These are phyloP conservation scores for Leptinotarsa rubiginosa DNA, from an alignment of 2,888 invertebrate genomes.

Conservation along the genomic window DNA sequence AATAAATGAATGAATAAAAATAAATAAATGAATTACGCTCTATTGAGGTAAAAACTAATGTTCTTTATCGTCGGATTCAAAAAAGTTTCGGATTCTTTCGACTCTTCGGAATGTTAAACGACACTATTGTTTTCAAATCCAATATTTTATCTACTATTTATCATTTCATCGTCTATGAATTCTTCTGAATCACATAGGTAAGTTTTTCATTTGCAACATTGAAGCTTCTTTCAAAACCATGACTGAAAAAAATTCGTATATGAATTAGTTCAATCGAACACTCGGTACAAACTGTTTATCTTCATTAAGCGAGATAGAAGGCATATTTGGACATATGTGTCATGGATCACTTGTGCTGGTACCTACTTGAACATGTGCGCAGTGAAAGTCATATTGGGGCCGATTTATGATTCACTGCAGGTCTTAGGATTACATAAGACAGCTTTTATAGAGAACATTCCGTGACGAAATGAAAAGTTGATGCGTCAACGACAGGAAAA, in stretches of 20 bases:
- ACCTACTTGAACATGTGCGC: conserved; percentile 32
- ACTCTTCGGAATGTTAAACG: too few species aligned
- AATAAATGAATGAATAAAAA: too few species aligned
- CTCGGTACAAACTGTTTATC: background rate
- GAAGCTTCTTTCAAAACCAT: too few species aligned
- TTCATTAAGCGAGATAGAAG: conserved; percentile 10
- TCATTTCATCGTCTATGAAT: too few species aligned
- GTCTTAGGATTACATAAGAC: conserved; percentile 15
- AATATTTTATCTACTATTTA: too few species aligned
- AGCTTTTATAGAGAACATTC: conserved; percentile 5
- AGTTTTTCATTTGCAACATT: too few species aligned
- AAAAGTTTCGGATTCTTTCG: too few species aligned
- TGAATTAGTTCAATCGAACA: background rate
- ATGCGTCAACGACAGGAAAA: background rate
- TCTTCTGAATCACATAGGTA: too few species aligned
- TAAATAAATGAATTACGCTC: too few species aligned
- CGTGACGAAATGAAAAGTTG: conserved; percentile 3
- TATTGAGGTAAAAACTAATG: too few species aligned
- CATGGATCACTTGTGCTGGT: conserved; percentile 36
- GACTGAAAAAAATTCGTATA: background rate
- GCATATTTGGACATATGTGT: conserved; percentile 33
- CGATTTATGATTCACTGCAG: conserved; percentile 23
- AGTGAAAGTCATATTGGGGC: conserved; percentile 41
- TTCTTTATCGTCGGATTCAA: too few species aligned
- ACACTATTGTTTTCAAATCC: too few species aligned